These are phyloP conservation scores for Euthynnus affinis DNA, from an alignment of 2,797 vertebrate genomes.

Conservation along the genomic window DNA sequence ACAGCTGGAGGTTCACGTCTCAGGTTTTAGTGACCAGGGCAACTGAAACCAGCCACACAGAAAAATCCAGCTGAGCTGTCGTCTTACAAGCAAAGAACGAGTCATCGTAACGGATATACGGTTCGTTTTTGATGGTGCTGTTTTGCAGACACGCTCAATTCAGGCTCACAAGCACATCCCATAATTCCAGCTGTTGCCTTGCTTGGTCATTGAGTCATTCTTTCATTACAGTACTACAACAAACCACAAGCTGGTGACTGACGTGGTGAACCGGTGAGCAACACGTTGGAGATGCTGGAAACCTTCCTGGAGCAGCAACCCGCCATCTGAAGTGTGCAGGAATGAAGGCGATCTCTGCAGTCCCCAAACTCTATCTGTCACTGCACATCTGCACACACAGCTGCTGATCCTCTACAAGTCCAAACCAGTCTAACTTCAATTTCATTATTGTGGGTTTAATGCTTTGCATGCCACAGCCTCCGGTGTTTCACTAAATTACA, in stretches of 20 bases:
- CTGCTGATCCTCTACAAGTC: no score
- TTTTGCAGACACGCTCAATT: background rate
- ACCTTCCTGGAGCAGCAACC: conserved; percentile 22
- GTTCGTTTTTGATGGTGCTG: no score
- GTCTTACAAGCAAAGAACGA: no score
- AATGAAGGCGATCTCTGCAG: background rate
- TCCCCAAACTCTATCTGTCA: conserved; percentile 5
- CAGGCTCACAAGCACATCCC: conserved; percentile 17
- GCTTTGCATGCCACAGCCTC: no score
- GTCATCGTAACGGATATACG: no score
- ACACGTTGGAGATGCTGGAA: conserved; percentile 32
- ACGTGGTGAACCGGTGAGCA: conserved; percentile 34
- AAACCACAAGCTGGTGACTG: conserved; percentile 18
- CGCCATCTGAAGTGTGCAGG: background rate
- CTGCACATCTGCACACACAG: background rate
- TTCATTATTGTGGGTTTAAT: no score
- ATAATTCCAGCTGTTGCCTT: conserved; percentile 13
- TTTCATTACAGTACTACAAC: background rate
- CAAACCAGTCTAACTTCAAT: no score
- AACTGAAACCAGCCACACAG: no score
- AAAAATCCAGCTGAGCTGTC: no score
- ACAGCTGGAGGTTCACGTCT: no score
- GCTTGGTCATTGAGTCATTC: conserved; percentile 14
- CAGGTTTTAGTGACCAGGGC: no score
- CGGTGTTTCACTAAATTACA: no score